Percentiles rank a stretch among this genome's conserved stretches.
These are phyloP conservation scores for Micromys minutus DNA, from an alignment of 2,113 vertebrate genomes.

Conservation along the genomic window DNA sequence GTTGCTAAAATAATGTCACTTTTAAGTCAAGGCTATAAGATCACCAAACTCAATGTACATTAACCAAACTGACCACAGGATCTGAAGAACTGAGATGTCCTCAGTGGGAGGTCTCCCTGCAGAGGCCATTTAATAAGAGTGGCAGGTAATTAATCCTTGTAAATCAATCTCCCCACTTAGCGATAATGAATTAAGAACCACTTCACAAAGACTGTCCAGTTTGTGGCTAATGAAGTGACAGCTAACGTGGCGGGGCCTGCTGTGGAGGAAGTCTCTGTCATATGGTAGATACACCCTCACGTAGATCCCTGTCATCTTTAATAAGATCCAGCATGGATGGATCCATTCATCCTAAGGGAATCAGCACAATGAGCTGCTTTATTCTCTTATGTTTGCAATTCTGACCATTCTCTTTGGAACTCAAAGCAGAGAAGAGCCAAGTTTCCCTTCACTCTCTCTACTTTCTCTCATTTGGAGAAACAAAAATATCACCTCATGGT, in stretches of 20 bases:
- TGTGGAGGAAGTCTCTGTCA: background rate
- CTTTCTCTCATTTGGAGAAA: background rate
- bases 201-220: constrained; percentile 41
- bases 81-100: background rate
- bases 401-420: background rate
- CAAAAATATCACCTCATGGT: background rate
- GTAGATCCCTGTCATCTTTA: constrained; percentile 35
- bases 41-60: background rate
- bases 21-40: constrained; percentile 14
- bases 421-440: constrained; percentile 44
- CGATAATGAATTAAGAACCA: constrained; percentile 46
- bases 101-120: background rate
- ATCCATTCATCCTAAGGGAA: background rate
- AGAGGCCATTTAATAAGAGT: background rate
- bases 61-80: background rate
- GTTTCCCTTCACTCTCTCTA: background rate
- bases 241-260: background rate
- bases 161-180: constrained; percentile 66
- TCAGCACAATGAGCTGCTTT: background rate
- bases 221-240: constrained; percentile 57
- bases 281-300: constrained; percentile 18
- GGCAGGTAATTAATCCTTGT: constrained; percentile 37
- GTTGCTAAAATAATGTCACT: background rate
- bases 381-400: background rate
- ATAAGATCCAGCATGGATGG: constrained; percentile 16